Base-by-base conservation (phyloP, 1,140 invertebrate genomes). In the Bursaphelenchus mucronatus region DNA sequence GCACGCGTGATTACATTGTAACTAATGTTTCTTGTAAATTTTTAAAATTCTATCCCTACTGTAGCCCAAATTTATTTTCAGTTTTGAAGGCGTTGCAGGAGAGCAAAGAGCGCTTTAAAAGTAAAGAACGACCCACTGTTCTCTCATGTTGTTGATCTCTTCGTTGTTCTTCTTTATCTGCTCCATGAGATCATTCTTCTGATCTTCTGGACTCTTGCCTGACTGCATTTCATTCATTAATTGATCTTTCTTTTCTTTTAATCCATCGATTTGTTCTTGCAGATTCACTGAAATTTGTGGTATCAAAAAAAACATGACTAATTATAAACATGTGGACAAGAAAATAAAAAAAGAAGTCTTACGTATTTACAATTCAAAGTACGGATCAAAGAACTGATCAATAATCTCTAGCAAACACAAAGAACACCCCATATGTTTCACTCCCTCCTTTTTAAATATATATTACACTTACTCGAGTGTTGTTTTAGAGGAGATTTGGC, bases 91-190 rank as follows among this genome's bases (percentile, higher is more conserved):
- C 30, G 30, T 30, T 30, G 30, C 30, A 30, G 1, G 19, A 49
- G 13, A 30, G 44, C 19, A 47, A 15, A 9, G 30, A 39, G 40
- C 49, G 30, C 55, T 47, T 66, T 15, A 39, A 52, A 15, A 13
- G 30, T 1, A n/a, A 55, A 39, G 13, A n/a, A 55, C n/a, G 1
- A 39, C 57, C 30, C 40, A 59, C 57, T 59, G 19, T 59, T 59
- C 11, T 50, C 45, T 11, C 17, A 59, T 59, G 57, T 59, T 30
- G 11, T 39, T 17, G 13, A 67, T 67, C 30, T 67, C 63, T 9
- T 67, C 64, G 39, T 67, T 67, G 30, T 66, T 43, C 13, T 67
- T 67, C 17, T 67, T 67, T 3, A 67, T 59, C 39, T 67, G 61
- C 3, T 67, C 63, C n/a, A 67, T 49, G 9, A 67, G 63, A 6